phyloP scores from a whole-genome alignment of 2,888 invertebrate genomes.

The Oligia latruncula region DNA sequence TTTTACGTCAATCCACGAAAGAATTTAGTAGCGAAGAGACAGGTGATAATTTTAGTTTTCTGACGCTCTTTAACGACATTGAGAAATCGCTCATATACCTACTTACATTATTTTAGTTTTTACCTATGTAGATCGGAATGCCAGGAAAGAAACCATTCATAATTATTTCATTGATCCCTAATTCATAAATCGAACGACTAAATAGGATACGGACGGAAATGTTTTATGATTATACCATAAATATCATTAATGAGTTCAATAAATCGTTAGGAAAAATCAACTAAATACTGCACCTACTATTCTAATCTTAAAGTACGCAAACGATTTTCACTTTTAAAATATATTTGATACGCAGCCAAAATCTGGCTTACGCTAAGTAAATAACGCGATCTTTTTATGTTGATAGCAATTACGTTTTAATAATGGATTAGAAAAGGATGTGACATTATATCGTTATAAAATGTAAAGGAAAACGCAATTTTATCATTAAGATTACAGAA shows the following conservation, averaged over 20 bases:
- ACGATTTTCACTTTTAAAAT: constrained; percentile 37
- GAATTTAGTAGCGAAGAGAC: constrained; percentile 28
- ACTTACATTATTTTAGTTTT: constrained; percentile 14
- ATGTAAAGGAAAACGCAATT: not conserved
- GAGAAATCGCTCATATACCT: constrained; percentile 16
- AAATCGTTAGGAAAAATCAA: constrained; percentile 45
- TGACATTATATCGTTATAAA: constrained; percentile 5
- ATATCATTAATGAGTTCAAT: constrained; percentile 41
- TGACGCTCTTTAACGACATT: constrained; percentile 22
- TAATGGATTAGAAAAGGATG: constrained; percentile 24
- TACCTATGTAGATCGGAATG: constrained; percentile 7
- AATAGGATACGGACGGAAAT: constrained; percentile 19
- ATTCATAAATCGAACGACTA: constrained; percentile 32
- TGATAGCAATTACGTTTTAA: constrained; percentile 13
- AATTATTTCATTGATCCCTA: constrained; percentile 12
- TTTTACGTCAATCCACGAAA: constrained; percentile 18
- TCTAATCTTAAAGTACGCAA: constrained; percentile 34
- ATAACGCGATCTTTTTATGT: constrained; percentile 26
- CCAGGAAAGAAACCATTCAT: constrained; percentile 14
- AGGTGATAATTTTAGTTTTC: constrained; percentile 46
- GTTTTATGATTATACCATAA: constrained; percentile 36
- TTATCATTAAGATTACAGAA: not conserved
- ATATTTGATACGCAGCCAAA: constrained; percentile 52
- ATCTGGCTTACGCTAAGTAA: constrained; percentile 37
- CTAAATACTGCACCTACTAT: constrained; percentile 29